These are phyloP conservation scores for Cabera pusaria DNA, from an alignment of 2,888 invertebrate genomes.

Conservation along the genomic window DNA sequence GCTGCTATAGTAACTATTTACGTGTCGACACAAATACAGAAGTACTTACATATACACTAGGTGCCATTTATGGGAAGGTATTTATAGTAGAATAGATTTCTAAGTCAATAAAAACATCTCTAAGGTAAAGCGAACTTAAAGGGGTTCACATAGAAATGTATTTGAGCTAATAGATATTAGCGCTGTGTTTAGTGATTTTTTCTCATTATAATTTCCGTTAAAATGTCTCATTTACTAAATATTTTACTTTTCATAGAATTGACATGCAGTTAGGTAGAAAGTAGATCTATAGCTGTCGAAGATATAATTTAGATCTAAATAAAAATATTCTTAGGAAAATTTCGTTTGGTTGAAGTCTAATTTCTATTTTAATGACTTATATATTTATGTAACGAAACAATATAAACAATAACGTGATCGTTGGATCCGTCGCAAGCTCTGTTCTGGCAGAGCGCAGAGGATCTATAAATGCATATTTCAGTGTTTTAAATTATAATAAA, in stretches of 20 bases:
- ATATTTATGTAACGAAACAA: slow-evolving; percentile 36
- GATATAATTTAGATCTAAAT: slow-evolving; percentile 9
- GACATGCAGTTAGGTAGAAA: slow-evolving; percentile 53
- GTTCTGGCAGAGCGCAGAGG: slow-evolving; percentile 54
- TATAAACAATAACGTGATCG: slow-evolving; percentile 47
- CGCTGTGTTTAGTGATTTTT: slow-evolving; percentile 34
- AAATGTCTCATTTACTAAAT: slow-evolving; percentile 35
- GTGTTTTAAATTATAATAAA: slow-evolving; percentile 57
- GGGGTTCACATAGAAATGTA: slow-evolving; percentile 9
- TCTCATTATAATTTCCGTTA: slow-evolving; percentile 29
- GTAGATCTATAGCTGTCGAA: slow-evolving; percentile 14
- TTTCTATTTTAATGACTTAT: slow-evolving; percentile 12
- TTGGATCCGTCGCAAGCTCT: slow-evolving; percentile 51
- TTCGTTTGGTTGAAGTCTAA: slow-evolving; percentile 14
- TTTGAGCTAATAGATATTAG: slow-evolving; percentile 15
- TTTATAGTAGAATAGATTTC: slow-evolving; percentile 9
- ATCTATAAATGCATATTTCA: slow-evolving; percentile 76
- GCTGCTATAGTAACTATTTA: slow-evolving; percentile 58
- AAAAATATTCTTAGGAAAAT: slow-evolving; percentile 11
- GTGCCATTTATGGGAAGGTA: slow-evolving; percentile 50
- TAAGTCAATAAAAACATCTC: slow-evolving; percentile 12
- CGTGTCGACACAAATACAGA: slow-evolving; percentile 71
- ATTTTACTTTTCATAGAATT: slow-evolving; percentile 54
- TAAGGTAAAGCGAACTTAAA: slow-evolving; percentile 16
- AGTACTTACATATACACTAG: slow-evolving; percentile 58